These are phyloP conservation scores for Battus philenor DNA, from an alignment of 1,140 invertebrate species.

Conservation along the genomic window DNA sequence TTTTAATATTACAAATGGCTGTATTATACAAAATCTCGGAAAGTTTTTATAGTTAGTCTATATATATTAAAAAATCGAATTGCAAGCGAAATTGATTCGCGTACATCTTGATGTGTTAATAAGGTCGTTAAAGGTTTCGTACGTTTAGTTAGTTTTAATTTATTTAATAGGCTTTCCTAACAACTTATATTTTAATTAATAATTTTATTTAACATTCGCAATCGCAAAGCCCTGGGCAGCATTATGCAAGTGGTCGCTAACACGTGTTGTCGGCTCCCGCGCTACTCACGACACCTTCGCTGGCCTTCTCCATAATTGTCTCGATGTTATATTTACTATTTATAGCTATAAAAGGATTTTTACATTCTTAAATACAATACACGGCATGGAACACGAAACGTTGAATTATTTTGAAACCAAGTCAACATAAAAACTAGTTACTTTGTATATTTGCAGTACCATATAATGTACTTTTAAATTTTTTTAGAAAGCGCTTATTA, in stretches of 20 bases:
- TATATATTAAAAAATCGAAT: constrained; percentile 23
- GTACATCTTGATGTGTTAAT: not conserved
- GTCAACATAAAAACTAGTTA: too few species aligned
- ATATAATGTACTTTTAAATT: too few species aligned
- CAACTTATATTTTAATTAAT: too few species aligned
- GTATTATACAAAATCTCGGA: constrained; percentile 46
- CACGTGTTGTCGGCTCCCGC: constrained; percentile 58
- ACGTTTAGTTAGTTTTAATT: not conserved
- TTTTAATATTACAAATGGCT: constrained; percentile 65
- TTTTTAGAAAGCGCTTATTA: too few species aligned
- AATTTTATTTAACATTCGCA: not conserved
- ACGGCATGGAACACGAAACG: too few species aligned
- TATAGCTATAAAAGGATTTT: constrained; percentile 4
- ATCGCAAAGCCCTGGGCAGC: constrained; percentile 44
- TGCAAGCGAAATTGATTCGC: not conserved
- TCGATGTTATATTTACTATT: constrained; percentile 47
- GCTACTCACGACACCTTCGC: constrained; percentile 52
- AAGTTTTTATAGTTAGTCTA: constrained; percentile 59
- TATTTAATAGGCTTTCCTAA: not conserved
- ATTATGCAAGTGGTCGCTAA: constrained; percentile 64
- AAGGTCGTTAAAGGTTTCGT: not conserved
- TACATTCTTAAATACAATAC: too few species aligned
- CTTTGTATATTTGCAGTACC: too few species aligned
- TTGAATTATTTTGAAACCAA: too few species aligned
- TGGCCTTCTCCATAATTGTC: constrained; percentile 63